Evolutionary conservation across 2,797 vertebrate species (phyloP).

Genomic region (Selene dorsalis): DNA sequence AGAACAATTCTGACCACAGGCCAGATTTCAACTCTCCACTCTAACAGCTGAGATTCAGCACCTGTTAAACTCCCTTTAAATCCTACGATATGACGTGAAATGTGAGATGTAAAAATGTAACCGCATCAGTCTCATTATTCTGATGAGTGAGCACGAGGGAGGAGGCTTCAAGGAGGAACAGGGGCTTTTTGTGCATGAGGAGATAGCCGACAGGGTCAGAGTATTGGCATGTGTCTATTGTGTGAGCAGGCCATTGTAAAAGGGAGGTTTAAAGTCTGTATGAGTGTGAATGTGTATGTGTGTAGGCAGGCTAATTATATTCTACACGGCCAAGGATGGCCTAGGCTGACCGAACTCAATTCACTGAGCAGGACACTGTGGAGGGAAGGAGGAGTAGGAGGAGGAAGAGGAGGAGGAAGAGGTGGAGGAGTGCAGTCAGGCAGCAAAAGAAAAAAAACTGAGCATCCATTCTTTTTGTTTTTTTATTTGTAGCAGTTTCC

Average conservation of each 20-base stretch:
- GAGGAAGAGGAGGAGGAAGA: slow-evolving; percentile 26
- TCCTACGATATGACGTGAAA: slow-evolving; percentile 57
- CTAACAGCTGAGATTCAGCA: slow-evolving; percentile 53
- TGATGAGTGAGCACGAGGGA: slow-evolving; percentile 52
- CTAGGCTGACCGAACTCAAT: slow-evolving; percentile 66
- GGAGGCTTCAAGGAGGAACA: slow-evolving; percentile 46
- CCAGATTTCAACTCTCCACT: slow-evolving; percentile 44
- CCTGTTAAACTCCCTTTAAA: slow-evolving; percentile 50
- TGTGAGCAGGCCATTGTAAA: slow-evolving; percentile 66
- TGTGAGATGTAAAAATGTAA: slow-evolving; percentile 50
- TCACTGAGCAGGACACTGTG: slow-evolving; percentile 57
- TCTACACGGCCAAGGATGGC: slow-evolving; percentile 75
- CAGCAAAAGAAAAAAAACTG: slow-evolving; percentile 44
- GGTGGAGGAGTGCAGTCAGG: slow-evolving; percentile 47
- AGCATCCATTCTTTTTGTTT: slow-evolving; percentile 20
- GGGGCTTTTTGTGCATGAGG: slow-evolving; percentile 58
- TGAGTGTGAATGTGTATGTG: slow-evolving; percentile 63
- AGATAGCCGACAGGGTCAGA: slow-evolving; percentile 63
- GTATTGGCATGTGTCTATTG: slow-evolving; percentile 85
- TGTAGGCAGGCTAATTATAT: slow-evolving; percentile 78
- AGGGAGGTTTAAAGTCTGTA: slow-evolving; percentile 48
- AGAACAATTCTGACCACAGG: background rate
- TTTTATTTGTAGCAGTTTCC: slow-evolving; percentile 39
- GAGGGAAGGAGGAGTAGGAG: slow-evolving; percentile 37
- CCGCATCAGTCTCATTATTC: slow-evolving; percentile 60